A percentile compares a stretch with the other conserved stretches of the same genome.
These are phyloP conservation scores for Brachyhypopomus occidentalis DNA, from an alignment of 2,113 vertebrate genomes.

Conservation along the genomic window DNA sequence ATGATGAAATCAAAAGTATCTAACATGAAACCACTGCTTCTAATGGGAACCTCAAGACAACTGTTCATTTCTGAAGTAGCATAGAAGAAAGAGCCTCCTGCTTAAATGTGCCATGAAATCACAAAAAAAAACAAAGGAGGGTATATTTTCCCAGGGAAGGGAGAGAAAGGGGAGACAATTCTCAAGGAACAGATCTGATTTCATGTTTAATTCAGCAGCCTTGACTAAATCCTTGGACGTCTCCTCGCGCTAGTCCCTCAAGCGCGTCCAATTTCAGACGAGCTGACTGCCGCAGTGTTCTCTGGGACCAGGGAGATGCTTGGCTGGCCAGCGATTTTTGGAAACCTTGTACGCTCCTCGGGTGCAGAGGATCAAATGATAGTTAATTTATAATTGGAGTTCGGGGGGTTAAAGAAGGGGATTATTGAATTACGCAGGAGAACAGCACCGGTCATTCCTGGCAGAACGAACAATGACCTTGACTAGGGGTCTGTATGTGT, in stretches of 20 bases:
- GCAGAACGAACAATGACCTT: constrained; percentile 56
- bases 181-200: constrained; percentile 24
- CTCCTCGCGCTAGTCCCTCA: constrained; percentile 56
- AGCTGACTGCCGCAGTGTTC: constrained; percentile 54
- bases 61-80: background rate
- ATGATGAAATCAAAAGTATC: background rate
- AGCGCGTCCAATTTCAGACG: constrained; percentile 64
- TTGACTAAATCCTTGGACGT: constrained; percentile 57
- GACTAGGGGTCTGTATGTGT: background rate
- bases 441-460: constrained; percentile 52
- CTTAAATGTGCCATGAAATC: background rate
- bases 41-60: background rate
- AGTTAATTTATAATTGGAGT: constrained; percentile 60
- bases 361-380: constrained; percentile 59
- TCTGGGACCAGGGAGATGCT: constrained; percentile 50
- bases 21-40: too few species aligned
- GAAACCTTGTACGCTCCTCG: constrained; percentile 62
- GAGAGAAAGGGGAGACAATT: background rate
- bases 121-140: background rate
- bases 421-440: constrained; percentile 42
- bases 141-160: background rate
- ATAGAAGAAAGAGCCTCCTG: constrained; percentile 1
- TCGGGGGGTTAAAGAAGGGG: constrained; percentile 44
- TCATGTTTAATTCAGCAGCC: constrained; percentile 62
- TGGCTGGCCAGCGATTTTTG: constrained; percentile 54